Conservation (phyloP, 2,797 vertebrate species). For the Pelochelys cantorii region DNA sequence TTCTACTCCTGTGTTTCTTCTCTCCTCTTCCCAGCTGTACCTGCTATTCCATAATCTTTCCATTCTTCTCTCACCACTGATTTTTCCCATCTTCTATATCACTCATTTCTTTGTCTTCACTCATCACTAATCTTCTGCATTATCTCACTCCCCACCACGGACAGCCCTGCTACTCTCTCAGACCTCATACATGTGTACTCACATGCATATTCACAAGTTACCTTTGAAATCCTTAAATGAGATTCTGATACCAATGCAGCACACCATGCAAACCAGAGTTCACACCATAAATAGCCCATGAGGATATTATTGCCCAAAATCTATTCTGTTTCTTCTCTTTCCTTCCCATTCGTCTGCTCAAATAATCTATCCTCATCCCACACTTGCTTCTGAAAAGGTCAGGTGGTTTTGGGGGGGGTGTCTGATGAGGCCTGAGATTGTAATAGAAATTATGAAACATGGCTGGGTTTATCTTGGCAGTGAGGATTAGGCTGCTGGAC, state of each 20-base stretch:
- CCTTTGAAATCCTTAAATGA: not conserved
- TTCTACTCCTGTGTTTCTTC: constrained; percentile 2
- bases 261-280: not conserved
- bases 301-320: not conserved
- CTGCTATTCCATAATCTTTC: not conserved
- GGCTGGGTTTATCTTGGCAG: not conserved
- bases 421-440: not conserved
- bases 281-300: not conserved
- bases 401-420: not conserved
- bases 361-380: not conserved
- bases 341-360: not conserved
- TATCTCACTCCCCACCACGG: not conserved
- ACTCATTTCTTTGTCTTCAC: not conserved
- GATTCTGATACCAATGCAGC: not conserved
- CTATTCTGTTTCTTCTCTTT: not conserved
- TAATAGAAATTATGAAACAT: not conserved
- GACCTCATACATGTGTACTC: not conserved
- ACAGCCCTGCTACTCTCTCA: not conserved
- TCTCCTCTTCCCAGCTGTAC: not conserved
- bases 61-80: not conserved
- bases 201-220: not conserved
- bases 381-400: not conserved
- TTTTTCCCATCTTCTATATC: not conserved
- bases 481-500: not conserved
- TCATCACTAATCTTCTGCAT: not conserved